Base-by-base conservation (phyloP, 1,140 invertebrate genomes). In the Drosophila pectinifera region DNA sequence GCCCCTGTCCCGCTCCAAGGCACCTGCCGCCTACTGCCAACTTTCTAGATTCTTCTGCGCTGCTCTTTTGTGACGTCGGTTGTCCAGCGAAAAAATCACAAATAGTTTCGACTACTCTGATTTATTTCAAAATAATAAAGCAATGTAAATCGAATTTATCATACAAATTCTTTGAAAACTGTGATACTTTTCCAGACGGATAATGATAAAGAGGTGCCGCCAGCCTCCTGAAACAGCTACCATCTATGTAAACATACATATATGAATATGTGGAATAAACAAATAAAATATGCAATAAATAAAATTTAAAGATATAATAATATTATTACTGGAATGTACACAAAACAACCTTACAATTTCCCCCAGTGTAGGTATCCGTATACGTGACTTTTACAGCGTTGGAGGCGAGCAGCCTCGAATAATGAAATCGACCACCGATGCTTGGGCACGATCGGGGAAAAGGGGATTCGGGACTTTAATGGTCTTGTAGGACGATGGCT, bases 381-480 rank as follows among this genome's bases (percentile, higher is more conserved):
- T 45, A 69, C 34, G 67, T 70, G 67, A 36, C 65, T 18, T 55
- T 48, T 48, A 28, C 34, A 57, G 46, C 31, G 64, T 69, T 69
- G 64, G 42, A 67, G 36, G 26, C 45, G 3, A 53, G 16, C 31
- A 36, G 8, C 16, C 16, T 10, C 59, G 34, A 4, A 42, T 65
- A 68, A 51, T 68, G 64, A 68, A 68, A 64, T 64, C 43, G 36
- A 46, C 43, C 63, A 34, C 31, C 48, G 26, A 67, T 67, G 58
- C 64, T 67, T 49, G 45, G 22, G 14, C 45, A 68, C 64, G 61
- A 34, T 26, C 64, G 26, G 18, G 31, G 8, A 36, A 51, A 51
- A 16, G 28, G 58, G 59, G 43, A 42, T 34, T 68, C 48, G 20
- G 43, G 24, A 51, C 42, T 11, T 49, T 49, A 41, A 65, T 53